Conservation (phyloP, 2,113 vertebrate species). For the Lonchura striata region DNA sequence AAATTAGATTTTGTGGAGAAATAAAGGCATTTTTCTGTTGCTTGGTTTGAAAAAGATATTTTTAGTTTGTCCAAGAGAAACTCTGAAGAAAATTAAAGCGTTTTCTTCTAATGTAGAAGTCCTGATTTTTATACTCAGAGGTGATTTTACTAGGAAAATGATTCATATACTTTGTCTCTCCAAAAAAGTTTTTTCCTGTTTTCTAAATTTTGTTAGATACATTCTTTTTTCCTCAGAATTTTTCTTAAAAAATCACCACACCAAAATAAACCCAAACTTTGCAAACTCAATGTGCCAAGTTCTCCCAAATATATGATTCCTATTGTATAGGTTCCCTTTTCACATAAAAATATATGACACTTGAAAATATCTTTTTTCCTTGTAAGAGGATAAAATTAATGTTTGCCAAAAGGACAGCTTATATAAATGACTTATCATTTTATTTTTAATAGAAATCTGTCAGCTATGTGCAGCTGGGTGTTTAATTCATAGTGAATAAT, state of each 20-base stretch:
- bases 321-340: background rate
- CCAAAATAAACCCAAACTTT: background rate
- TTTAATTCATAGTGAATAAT: slow-evolving; percentile 5
- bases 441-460: background rate
- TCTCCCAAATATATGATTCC: background rate
- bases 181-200: accelerated
- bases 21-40: background rate
- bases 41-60: background rate
- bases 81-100: background rate
- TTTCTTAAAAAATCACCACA: background rate
- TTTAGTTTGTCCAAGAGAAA: background rate
- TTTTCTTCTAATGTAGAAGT: background rate
- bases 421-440: slow-evolving; percentile 1
- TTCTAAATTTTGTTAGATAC: background rate
- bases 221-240: background rate
- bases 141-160: background rate
- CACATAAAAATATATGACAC: background rate
- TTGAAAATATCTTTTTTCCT: background rate
- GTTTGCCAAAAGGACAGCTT: background rate
- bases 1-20: background rate
- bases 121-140: background rate
- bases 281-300: background rate
- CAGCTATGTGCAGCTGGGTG: background rate
- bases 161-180: background rate
- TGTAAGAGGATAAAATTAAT: background rate